Base-by-base conservation (phyloP, 2,113 vertebrate genomes). In the Amphiprion percula region DNA sequence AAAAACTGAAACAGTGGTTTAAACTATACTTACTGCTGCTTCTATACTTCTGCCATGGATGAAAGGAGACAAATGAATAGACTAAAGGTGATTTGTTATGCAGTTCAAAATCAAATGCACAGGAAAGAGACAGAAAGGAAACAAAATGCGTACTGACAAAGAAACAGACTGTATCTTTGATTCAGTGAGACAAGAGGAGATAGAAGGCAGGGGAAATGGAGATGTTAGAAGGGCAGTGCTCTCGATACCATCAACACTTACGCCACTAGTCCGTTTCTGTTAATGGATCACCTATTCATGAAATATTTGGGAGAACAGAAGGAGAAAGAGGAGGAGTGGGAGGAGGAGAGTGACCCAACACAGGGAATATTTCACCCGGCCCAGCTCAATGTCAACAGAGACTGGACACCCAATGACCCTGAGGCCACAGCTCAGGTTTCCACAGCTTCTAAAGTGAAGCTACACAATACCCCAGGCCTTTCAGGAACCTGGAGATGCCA, bases 271-370 rank as follows among this genome's bases (percentile, higher is more conserved):
- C 82, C 65, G 55, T 70, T 64, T 83, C 77, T 87, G 85, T 79
- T 88, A 84, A 87, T 89, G 82, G 77, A 70, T 87, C 68, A 86
- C 73, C 76, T 77, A 78, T 90, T 86, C 80, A 84, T 56, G 75
- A 77, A 74, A 68, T 4, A 10, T 79, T 77, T 74, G 10, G 62
- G 60, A 49, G 44, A 74, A 74, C 44, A 75, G 65, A 77, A 65
- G 68, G 67, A 84, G 73, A 72, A 74, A 63, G 81, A 79, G 77
- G 74, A 61, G 68, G 28, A 74, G 76, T 8, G 74, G 71, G 66
- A 75, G 60, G 24, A 83, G 74, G 70, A 72, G 62, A 71, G 74
- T 70, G 83, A 82, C 67, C 77, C 58, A 58, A 73, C 69, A 67
- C 67, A 63, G 79, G 10, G 39, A 75, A 85, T 84, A 80, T 78